These are phyloP conservation scores for Atopsyche davidsoni DNA, from an alignment of 1,140 invertebrate genomes.

Conservation along the genomic window DNA sequence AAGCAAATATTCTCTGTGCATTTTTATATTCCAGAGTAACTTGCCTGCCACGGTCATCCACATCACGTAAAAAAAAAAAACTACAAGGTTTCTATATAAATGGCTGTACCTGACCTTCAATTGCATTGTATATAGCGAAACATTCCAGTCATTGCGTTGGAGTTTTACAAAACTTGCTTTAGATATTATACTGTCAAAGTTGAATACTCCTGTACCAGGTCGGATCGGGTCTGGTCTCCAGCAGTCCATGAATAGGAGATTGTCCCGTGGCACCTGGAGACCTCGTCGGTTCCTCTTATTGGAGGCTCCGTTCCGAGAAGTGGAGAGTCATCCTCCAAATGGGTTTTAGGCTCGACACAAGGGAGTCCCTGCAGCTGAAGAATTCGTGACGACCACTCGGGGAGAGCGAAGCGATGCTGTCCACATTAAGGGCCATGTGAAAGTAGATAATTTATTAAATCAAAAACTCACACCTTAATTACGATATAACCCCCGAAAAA, in stretches of 20 bases:
- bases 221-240: too few species aligned
- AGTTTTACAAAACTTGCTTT: too few species aligned
- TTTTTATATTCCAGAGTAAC: too few species aligned
- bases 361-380: neutral
- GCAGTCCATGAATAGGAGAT: constrained; percentile 2
- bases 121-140: neutral
- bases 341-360: too few species aligned
- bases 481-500: neutral
- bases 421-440: neutral
- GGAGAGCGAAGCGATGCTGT: neutral
- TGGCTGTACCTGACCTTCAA: neutral
- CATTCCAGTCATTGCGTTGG: neutral
- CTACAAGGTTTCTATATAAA: neutral
- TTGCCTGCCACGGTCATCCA: too few species aligned
- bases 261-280: neutral
- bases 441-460: neutral
- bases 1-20: too few species aligned
- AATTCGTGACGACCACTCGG: neutral
- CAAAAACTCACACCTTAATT: neutral
- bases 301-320: constrained; percentile 12
- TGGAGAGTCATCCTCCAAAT: constrained; percentile 12
- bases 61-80: too few species aligned
- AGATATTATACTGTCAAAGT: neutral
- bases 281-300: constrained; percentile 10
- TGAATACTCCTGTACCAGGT: too few species aligned